Evolutionary conservation across 2,888 invertebrate species (phyloP).

Genomic region (Punctoribates punctum): DNA sequence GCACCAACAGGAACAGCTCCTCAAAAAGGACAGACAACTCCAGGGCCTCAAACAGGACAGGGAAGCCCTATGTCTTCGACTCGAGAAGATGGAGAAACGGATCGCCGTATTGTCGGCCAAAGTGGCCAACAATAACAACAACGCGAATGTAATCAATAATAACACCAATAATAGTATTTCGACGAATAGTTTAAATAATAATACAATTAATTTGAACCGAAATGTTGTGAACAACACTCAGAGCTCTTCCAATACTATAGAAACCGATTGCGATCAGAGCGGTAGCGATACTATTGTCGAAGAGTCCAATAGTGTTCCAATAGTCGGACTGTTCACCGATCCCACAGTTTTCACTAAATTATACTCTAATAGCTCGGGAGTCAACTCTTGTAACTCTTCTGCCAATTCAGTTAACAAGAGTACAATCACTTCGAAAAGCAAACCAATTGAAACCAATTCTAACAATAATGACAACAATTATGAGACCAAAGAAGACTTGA

Average conservation of each 20-base stretch:
- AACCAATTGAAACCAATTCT: not conserved
- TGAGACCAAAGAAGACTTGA: not conserved
- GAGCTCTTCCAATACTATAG: not conserved
- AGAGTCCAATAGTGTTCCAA: not conserved
- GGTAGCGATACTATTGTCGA: conserved; percentile 15
- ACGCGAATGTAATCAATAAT: not conserved
- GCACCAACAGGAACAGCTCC: conserved; percentile 78
- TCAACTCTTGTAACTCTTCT: not conserved
- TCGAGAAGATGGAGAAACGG: conserved; percentile 41
- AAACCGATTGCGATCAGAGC: conserved; percentile 1
- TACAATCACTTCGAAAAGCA: not conserved
- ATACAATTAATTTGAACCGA: conserved; percentile 5
- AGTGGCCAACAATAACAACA: conserved; percentile 20
- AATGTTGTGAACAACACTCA: not conserved
- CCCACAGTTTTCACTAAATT: not conserved
- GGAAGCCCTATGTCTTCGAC: conserved; percentile 62
- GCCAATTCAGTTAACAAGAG: not conserved
- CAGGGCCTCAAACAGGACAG: conserved; percentile 70
- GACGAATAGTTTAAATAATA: not conserved
- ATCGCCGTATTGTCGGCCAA: conserved; percentile 38
- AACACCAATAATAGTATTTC: not conserved
- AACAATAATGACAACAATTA: no score
- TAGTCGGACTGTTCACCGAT: not conserved
- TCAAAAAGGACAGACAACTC: conserved; percentile 72
- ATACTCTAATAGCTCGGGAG: not conserved